Conservation (phyloP, 2,797 vertebrate genomes). For the Mormyrops attenuatus region DNA sequence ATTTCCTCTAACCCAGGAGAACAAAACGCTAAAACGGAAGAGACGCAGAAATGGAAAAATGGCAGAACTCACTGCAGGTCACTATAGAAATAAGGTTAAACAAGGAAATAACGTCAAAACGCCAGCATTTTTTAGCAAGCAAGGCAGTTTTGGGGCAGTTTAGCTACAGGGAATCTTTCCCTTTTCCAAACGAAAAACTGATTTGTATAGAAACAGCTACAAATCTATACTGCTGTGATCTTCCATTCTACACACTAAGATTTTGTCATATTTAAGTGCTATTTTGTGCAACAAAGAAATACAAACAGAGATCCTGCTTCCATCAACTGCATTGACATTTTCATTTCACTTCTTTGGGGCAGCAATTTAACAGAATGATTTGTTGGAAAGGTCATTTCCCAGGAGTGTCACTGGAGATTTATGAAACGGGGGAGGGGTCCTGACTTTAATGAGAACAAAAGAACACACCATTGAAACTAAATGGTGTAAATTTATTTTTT, state of each 20-base stretch:
- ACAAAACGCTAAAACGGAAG: neutral
- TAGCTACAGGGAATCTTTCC: neutral
- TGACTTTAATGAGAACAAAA: neutral
- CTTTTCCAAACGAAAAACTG: neutral
- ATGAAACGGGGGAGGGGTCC: neutral
- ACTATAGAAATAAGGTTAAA: neutral
- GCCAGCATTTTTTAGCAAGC: neutral
- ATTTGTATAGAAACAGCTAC: neutral
- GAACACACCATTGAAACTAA: neutral
- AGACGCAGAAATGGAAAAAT: neutral
- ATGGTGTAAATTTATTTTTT: too few relatives aligned
- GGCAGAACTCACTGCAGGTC: neutral
- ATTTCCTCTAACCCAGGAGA: constrained; percentile 8
- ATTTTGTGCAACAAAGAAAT: neutral
- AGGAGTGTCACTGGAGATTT: neutral
- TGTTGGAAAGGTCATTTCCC: neutral
- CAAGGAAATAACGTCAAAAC: neutral
- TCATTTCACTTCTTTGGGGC: neutral
- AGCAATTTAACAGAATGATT: neutral
- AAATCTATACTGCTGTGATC: neutral
- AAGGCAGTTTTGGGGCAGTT: neutral
- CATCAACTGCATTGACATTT: neutral
- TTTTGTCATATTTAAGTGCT: neutral
- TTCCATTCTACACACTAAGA: neutral
- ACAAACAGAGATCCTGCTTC: neutral